Conservation (phyloP, 1,140 invertebrate genomes). For the Gryllus bimaculatus region DNA sequence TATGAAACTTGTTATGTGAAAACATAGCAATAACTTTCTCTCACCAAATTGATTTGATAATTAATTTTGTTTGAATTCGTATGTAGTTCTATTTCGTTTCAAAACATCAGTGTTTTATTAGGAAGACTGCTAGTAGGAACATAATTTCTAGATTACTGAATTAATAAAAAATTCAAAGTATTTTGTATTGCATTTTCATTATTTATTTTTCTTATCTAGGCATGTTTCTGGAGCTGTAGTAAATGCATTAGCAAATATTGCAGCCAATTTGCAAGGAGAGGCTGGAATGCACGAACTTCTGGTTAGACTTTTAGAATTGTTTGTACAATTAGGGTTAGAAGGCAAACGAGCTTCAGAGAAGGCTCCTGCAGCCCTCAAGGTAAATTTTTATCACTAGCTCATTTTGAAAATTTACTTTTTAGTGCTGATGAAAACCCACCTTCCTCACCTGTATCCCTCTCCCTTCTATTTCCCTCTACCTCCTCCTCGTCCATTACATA, state of each 20-base stretch:
- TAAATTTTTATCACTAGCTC: conserved; percentile 26
- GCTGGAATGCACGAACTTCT: conserved; percentile 78
- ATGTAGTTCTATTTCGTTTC: too few relatives aligned
- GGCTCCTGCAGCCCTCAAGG: conserved; percentile 56
- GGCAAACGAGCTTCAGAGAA: conserved; percentile 89
- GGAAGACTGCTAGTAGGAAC: too few relatives aligned
- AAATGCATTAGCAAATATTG: conserved; percentile 88
- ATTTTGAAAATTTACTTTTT: not conserved
- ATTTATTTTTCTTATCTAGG: conserved; percentile 34
- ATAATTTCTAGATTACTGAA: too few relatives aligned
- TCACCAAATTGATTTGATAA: too few relatives aligned
- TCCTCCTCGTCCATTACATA: too few relatives aligned
- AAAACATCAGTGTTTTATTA: too few relatives aligned
- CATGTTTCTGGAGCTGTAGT: conserved; percentile 92
- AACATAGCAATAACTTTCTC: too few relatives aligned
- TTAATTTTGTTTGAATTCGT: too few relatives aligned
- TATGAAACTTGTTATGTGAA: too few relatives aligned
- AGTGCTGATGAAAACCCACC: not conserved
- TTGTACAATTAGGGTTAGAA: conserved; percentile 94
- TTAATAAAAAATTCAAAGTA: too few relatives aligned
- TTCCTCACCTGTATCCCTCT: not conserved
- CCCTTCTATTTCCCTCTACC: too few relatives aligned
- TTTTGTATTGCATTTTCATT: too few relatives aligned
- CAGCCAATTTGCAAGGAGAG: conserved; percentile 84
- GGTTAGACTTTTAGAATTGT: conserved; percentile 78